phyloP scores from a whole-genome alignment of 1,140 invertebrate genomes.

The Pseudachorutes palmiensis region DNA sequence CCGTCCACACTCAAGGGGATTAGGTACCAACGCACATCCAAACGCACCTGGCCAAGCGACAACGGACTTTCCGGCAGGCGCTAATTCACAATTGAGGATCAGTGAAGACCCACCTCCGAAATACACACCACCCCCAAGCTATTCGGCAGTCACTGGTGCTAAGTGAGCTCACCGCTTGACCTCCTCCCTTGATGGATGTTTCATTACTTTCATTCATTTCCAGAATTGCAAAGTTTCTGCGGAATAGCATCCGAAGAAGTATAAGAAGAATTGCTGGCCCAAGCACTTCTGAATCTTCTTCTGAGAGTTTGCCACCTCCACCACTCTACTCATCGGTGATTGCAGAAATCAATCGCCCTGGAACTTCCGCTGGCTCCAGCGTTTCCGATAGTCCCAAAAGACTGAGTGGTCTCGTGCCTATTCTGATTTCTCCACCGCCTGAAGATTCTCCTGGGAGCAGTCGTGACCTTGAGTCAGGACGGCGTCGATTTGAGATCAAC shows the following conservation, averaged over 20 bases:
- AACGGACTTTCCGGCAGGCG: constrained; percentile 30
- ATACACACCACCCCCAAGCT: constrained; percentile 84
- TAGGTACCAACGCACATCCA: constrained; percentile 14
- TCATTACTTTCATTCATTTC: not conserved
- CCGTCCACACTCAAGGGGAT: constrained; percentile 33
- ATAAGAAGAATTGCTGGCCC: constrained; percentile 57
- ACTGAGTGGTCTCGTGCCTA: constrained; percentile 17
- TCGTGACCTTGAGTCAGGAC: not conserved
- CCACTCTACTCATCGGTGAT: constrained; percentile 57
- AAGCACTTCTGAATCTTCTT: constrained; percentile 44
- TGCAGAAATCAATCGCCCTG: constrained; percentile 48
- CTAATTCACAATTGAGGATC: constrained; percentile 2
- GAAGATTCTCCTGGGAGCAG: not conserved
- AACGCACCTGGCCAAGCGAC: not conserved
- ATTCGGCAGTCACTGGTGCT: constrained; percentile 79
- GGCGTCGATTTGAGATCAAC: not conserved
- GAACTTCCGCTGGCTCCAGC: constrained; percentile 8
- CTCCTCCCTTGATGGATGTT: not conserved
- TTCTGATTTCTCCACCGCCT: constrained; percentile 19
- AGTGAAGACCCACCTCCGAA: constrained; percentile 78
- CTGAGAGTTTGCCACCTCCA: constrained; percentile 44
- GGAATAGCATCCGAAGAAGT: constrained; percentile 69
- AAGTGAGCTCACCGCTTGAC: constrained; percentile 39
- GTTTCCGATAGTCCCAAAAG: not conserved
- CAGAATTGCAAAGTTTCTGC: constrained; percentile 64